Evolutionary conservation across 30 jellyfish, hydroid and myxozoan genomes (phyloP).

Genomic region (Turritopsis dohrnii): DNA sequence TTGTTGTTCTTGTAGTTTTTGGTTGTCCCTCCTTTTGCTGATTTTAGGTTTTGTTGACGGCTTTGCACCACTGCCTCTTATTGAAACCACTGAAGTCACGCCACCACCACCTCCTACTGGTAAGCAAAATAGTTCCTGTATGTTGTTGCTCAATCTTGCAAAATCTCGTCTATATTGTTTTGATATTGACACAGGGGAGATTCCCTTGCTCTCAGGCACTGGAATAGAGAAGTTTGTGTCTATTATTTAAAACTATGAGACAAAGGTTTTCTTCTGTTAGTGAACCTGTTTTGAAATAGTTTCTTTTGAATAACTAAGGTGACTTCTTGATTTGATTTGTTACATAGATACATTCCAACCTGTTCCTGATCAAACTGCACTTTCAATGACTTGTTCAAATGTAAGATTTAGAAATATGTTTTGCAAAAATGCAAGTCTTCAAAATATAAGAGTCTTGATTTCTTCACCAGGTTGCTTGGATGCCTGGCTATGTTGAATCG

Average conservation of each 20-base stretch:
- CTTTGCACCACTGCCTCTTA: conserved; percentile 31
- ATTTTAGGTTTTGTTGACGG: conserved; percentile 16
- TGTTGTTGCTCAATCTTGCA: not conserved
- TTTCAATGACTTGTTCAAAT: conserved; percentile 29
- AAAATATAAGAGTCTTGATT: not conserved
- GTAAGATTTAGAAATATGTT: conserved; percentile 15
- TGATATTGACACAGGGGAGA: no score
- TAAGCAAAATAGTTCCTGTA: not conserved
- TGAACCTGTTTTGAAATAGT: no score
- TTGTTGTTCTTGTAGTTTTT: no score
- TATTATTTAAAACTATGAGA: no score
- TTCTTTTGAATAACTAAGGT: not conserved
- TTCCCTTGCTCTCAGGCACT: no score
- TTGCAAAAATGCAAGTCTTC: not conserved
- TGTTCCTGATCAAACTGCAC: conserved; percentile 18
- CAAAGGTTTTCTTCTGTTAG: no score
- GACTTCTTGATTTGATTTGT: no score
- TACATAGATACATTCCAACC: conserved; percentile 20
- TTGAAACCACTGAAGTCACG: conserved; percentile 16
- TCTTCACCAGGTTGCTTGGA: conserved; percentile 26
- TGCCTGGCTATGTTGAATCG: conserved; percentile 40
- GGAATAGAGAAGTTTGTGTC: no score
- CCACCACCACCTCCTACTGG: conserved; percentile 31
- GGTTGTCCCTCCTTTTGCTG: not conserved
- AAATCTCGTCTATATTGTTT: no score